These are phyloP conservation scores for Oligia fasciuncula DNA, from an alignment of 2,888 invertebrate genomes.

Conservation along the genomic window DNA sequence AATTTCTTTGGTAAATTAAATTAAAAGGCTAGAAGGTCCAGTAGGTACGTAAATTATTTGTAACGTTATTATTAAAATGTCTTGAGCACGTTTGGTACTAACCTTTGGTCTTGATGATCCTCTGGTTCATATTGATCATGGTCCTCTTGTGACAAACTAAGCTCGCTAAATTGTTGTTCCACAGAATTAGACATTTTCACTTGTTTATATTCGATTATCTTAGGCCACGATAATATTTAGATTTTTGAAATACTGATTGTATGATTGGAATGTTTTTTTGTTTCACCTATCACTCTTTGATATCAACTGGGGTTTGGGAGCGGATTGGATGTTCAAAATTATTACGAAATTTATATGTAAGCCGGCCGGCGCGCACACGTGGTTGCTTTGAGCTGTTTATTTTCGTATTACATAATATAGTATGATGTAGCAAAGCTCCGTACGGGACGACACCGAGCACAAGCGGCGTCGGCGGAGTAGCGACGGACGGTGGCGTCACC, in stretches of 20 bases:
- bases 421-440: constrained; percentile 68
- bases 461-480: constrained; percentile 62
- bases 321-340: constrained; percentile 45
- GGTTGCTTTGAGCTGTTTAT: constrained; percentile 81
- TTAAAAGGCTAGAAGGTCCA: neutral
- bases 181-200: constrained; percentile 87
- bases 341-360: constrained; percentile 44
- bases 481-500: constrained; percentile 69
- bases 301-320: constrained; percentile 38
- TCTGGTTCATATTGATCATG: constrained; percentile 93
- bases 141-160: constrained; percentile 92
- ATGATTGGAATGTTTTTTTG: constrained; percentile 63
- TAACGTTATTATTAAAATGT: neutral
- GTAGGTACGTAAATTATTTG: neutral
- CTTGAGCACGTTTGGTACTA: constrained; percentile 69
- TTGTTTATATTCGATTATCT: constrained; percentile 51
- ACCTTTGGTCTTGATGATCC: constrained; percentile 90
- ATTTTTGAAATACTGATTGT: constrained; percentile 60
- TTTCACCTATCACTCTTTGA: constrained; percentile 51
- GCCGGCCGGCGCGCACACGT: constrained; percentile 80
- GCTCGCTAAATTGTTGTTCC: constrained; percentile 93
- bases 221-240: constrained; percentile 53
- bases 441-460: constrained; percentile 66
- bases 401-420: constrained; percentile 84
- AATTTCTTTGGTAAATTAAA: no score